Evolutionary conservation across 1,140 invertebrate species (phyloP).

Genomic region (Nymphalis io): DNA sequence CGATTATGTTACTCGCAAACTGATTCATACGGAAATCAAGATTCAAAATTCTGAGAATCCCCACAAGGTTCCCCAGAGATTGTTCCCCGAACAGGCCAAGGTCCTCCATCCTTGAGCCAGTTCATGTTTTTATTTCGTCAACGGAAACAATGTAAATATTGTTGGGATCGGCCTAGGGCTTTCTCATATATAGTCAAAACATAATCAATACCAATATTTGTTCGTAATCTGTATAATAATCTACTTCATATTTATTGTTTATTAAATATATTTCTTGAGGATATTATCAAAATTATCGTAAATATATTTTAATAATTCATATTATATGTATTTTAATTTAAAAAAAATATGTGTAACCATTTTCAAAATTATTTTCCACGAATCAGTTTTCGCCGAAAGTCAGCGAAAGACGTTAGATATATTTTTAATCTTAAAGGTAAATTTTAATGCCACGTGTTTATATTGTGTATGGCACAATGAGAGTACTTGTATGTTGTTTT

Average conservation of each 20-base stretch:
- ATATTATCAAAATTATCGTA: too few species aligned
- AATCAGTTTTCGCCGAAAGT: too few species aligned
- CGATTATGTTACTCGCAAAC: constrained; percentile 3
- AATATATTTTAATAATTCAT: too few species aligned
- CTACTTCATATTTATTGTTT: background rate
- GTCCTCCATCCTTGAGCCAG: constrained; percentile 22
- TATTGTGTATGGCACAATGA: background rate
- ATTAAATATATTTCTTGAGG: too few species aligned
- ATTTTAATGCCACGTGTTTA: background rate
- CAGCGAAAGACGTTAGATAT: too few species aligned
- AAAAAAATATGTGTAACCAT: too few species aligned
- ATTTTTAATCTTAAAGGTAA: background rate
- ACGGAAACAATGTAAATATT: constrained; percentile 33
- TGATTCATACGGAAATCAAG: constrained; percentile 35
- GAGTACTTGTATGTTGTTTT: too few species aligned
- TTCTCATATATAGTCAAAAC: constrained; percentile 6
- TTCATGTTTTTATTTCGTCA: constrained; percentile 28
- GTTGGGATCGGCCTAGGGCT: constrained; percentile 21
- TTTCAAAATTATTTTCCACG: too few species aligned
- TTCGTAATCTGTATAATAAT: background rate
- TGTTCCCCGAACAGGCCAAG: constrained; percentile 38
- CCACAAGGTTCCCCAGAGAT: constrained; percentile 23
- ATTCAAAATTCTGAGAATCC: constrained; percentile 40
- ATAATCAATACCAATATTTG: background rate
- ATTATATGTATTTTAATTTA: too few species aligned